Base-by-base conservation (phyloP, 2,888 invertebrate species). In the Brenthis ino region DNA sequence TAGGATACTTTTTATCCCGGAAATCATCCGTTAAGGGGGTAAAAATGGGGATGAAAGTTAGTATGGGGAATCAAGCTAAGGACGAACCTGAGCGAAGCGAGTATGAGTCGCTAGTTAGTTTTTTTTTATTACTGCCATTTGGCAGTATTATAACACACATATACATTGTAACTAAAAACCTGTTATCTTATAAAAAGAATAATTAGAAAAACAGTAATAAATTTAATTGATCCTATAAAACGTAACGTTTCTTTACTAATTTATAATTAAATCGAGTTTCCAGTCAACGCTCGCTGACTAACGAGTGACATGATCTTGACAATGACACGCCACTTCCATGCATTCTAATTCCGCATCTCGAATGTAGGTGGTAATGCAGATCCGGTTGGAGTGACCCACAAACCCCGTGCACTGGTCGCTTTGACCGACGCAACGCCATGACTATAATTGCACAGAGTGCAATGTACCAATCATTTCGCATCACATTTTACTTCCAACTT, bases 371-470 rank as follows among this genome's bases (percentile, higher is more conserved):
- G 57, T 64, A 65, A 68, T 75, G 64, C 75, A 74, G 73, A 80
- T 86, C 85, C 84, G 85, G 86, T 84, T 80, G 77, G 67, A 72
- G 65, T 87, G 88, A 87, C 88, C 85, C 86, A 88, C 79, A 88
- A 87, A 88, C 88, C 87, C 74, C 80, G 83, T 84, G 85, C 80
- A 78, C 83, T 76, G 77, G 63, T 69, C 75, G 73, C 76, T 70
- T 69, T 77, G 74, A 76, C 75, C 75, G 79, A 80, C 37, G 4
- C 28, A 11, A 43, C 76, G 70, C 70, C 69, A 60, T 80, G 80
- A 77, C 80, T 77, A 76, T 82, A 83, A 84, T 84, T 85, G 81
- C 81, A 80, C 80, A 14, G 60, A 67, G 54, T 56, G 60, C 61
- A 67, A 56, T 28, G 60, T 33, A 66, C 63, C 55, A 64, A 69